phyloP scores from a whole-genome alignment of 2,888 invertebrate species.

The Andrena fulva region DNA sequence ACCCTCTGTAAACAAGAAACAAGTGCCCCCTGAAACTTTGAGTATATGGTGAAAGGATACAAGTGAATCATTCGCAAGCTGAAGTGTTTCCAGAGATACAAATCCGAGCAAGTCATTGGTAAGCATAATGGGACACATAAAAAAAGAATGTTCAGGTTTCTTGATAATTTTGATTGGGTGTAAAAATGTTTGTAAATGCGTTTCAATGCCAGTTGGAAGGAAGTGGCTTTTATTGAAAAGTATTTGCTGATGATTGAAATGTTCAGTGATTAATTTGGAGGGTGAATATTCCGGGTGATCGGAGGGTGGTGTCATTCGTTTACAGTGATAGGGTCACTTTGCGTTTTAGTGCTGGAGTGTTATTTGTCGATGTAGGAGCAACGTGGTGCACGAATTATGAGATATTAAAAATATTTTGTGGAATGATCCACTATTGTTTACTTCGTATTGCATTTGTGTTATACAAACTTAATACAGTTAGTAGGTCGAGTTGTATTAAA shows the following conservation, averaged over 20 bases:
- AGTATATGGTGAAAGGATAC: neutral
- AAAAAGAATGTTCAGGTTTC: too few relatives aligned
- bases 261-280: too few relatives aligned
- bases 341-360: neutral
- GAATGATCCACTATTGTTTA: too few relatives aligned
- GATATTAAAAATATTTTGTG: neutral
- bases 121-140: neutral
- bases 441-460: too few relatives aligned
- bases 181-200: neutral
- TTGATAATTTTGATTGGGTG: too few relatives aligned
- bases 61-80: neutral
- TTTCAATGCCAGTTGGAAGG: neutral
- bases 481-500: too few relatives aligned
- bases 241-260: neutral
- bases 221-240: neutral
- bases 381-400: neutral
- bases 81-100: neutral
- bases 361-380: neutral
- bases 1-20: neutral
- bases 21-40: neutral
- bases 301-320: neutral
- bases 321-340: neutral
- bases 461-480: too few relatives aligned
- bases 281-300: neutral
- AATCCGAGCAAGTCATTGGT: constrained; percentile 4